These are phyloP conservation scores for Riptortus pedestris DNA, from an alignment of 1,140 invertebrate species.

Conservation along the genomic window DNA sequence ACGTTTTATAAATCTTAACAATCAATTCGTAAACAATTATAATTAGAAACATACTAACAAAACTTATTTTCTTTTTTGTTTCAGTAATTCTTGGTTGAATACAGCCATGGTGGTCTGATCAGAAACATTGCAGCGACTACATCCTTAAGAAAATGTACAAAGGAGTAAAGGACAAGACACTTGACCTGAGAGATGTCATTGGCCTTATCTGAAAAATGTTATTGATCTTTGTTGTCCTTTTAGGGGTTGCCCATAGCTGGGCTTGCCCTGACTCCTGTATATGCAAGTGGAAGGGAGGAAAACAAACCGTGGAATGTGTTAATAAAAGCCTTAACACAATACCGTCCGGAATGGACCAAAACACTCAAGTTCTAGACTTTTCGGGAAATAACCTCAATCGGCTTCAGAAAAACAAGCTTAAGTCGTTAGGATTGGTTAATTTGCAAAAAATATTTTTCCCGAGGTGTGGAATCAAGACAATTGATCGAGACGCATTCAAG, in stretches of 20 bases:
- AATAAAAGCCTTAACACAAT: constrained; percentile 60
- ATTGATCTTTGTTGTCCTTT: constrained; percentile 11
- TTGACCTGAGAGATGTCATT: neutral
- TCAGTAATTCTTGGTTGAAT: too few relatives aligned
- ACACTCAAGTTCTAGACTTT: constrained; percentile 79
- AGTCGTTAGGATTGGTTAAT: constrained; percentile 66
- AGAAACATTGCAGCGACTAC: too few relatives aligned
- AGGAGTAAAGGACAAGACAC: neutral
- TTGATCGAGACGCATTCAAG: constrained; percentile 66
- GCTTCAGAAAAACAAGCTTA: constrained; percentile 63
- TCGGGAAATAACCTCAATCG: constrained; percentile 67
- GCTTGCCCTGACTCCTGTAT: constrained; percentile 64
- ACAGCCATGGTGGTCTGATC: too few relatives aligned
- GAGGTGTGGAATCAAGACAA: constrained; percentile 59
- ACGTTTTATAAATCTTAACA: too few relatives aligned
- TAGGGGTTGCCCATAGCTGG: constrained; percentile 30
- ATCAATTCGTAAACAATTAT: too few relatives aligned
- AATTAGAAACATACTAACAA: too few relatives aligned
- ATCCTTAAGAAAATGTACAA: too few relatives aligned
- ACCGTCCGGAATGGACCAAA: constrained; percentile 72
- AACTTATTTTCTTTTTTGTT: too few relatives aligned
- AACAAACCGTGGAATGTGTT: constrained; percentile 77
- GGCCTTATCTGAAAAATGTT: constrained; percentile 3
- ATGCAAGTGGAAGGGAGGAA: constrained; percentile 87
- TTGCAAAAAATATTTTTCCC: constrained; percentile 74